Conservation (phyloP, 2,888 invertebrate genomes). For the Onthophagus sagittarius region DNA sequence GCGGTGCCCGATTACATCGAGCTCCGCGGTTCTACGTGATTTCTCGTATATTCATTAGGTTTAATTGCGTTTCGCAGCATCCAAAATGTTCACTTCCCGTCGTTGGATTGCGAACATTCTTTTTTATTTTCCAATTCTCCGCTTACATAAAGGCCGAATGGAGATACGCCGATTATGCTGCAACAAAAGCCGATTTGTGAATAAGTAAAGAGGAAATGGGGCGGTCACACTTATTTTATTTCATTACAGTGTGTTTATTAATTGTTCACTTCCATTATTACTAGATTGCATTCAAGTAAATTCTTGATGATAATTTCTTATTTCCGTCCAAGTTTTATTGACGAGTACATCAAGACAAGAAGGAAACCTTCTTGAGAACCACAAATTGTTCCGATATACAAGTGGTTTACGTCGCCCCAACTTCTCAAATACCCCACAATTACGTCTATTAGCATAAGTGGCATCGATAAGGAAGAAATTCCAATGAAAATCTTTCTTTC, state of each 20-base stretch:
- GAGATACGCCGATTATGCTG: slow-evolving; percentile 1
- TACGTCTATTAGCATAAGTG: not conserved
- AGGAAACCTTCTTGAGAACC: not conserved
- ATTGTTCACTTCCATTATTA: too few species aligned
- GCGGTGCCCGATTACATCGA: not conserved
- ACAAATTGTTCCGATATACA: not conserved
- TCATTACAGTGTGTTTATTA: not conserved
- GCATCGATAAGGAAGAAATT: not conserved
- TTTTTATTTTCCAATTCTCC: not conserved
- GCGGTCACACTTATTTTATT: not conserved
- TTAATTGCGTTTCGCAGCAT: slow-evolving; percentile 11
- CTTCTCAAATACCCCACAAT: not conserved
- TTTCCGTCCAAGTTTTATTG: not conserved
- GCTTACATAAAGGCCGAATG: not conserved
- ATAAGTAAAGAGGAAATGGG: not conserved
- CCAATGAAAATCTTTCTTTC: not conserved
- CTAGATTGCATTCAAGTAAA: too few species aligned
- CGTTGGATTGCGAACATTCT: not conserved
- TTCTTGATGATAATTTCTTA: not conserved
- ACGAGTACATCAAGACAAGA: not conserved
- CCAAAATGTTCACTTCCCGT: not conserved
- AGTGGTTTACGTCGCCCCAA: not conserved
- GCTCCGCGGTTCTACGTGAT: slow-evolving; percentile 3
- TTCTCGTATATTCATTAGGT: slow-evolving; percentile 12
- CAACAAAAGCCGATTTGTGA: slow-evolving; percentile 1